Evolutionary conservation across 2,113 vertebrate genomes (phyloP), one percentile per base, ranked within the genome.

Genomic region (Pelmatolapia mariae): DNA sequence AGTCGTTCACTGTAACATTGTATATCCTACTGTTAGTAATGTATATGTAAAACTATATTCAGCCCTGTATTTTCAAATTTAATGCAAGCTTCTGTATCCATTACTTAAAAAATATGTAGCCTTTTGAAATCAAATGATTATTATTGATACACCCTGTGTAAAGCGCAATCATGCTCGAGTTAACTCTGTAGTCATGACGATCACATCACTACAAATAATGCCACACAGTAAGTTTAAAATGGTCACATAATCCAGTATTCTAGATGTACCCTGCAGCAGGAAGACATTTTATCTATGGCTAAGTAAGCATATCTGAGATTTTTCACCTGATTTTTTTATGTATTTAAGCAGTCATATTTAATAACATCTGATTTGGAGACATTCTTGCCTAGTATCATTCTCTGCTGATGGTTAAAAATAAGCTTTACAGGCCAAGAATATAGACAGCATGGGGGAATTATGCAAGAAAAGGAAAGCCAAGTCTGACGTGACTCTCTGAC

Each of bases 391-490:
- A 47, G 9, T 43, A 47, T 47, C 24, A 7, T 16, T 73, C 40
- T 45, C 40, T 73, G 40, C 40, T 1, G 9, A 45, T 7, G 40
- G 40, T 26, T 73, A 45, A 73, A 29, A 73, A 45, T 54, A 38
- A 61, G 12, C 56, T 57, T 52, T 53, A 38, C 11, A 82, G 63
- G 57, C 61, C 12, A 86, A 47, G 45, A 82, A 16, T 10, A 5
- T 5, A 9, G 43, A 87, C 13, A 73, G 78, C 31, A 53, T 18
- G 26, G 10, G 33, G 11, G 7, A 81, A 82, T 53, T 18, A 63
- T 71, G 33, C 22, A 73, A 56, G 76, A 76, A 66, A 88, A 38
- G n/a, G 6, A 47, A 22, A 52, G 73, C 26, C 73, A 31, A 78
- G 43, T 43, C 8, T 81, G 22, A 53, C 1, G 5, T 53, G 84